Base-by-base conservation (phyloP, 92 coral and sea anemone genomes). In the Phenganax subtilis region DNA sequence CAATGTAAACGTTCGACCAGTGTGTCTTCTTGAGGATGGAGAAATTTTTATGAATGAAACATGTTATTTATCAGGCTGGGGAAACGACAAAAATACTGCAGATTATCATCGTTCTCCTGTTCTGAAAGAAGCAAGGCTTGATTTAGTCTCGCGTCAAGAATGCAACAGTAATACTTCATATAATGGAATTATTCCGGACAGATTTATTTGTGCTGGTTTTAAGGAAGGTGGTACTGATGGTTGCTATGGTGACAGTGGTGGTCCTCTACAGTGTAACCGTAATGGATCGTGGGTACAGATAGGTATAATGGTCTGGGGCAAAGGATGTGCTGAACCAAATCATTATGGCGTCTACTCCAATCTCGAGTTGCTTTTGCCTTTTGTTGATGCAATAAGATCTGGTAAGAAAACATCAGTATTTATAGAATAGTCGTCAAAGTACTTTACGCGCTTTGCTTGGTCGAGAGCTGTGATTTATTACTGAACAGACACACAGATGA, bases 1-100 rank as follows among this genome's bases (percentile, higher is more conserved):
- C 61, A 80, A 85, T 71, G 76, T 84, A 51, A 76, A 87, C 12
- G 97, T 91, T 17, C 80, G 81, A 51, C 73, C 97, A 31, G 86
- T 87, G 6, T 91, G 93, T 47, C 90, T 91, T 37, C 90, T 92
- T 57, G 87, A 87, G 54, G 87, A 85, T 55, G 77, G 82, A 14
- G 53, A 57, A n/a, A 61, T 86, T 16, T 27, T 82, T 15, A 82
- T 54, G 54, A 90, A 86, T 0, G 85, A 85, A 12, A 82, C 91
- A 37, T 94, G 98, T 80, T 91, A 88, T 77, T 83, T 86, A 30
- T 87, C 97, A 54, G 98, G 98, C n/a, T 94, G 98, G 98, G 98
- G 98, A 14, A 84, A 56, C 80, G 83, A 87, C 77, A 66, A 54
- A 20, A 85, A 87, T 76, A 82, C 53, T 29, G 72, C 84, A 8